These are phyloP conservation scores for Eumeta japonica DNA, from an alignment of 1,140 invertebrate species.

Conservation along the genomic window DNA sequence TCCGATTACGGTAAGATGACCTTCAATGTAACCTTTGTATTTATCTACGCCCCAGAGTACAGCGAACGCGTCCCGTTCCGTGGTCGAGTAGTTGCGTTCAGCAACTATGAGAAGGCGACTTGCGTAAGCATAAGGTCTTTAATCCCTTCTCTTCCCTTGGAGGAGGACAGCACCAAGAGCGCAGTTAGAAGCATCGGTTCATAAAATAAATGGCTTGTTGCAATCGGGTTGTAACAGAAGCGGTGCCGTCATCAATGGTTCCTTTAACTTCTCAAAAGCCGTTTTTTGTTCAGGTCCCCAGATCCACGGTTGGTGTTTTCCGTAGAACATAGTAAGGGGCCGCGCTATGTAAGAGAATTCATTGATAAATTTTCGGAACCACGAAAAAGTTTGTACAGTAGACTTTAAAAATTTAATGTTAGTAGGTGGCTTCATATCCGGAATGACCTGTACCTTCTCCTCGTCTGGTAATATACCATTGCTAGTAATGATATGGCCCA, in stretches of 20 bases:
- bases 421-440: constrained; percentile 16
- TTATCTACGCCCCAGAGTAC: constrained; percentile 40
- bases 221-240: constrained; percentile 12
- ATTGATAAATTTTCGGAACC: constrained; percentile 31
- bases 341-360: constrained; percentile 25
- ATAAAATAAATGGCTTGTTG: constrained; percentile 12
- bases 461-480: constrained; percentile 22
- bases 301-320: constrained; percentile 17
- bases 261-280: constrained; percentile 8
- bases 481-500: constrained; percentile 29
- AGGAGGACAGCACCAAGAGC: constrained; percentile 24
- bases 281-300: constrained; percentile 8
- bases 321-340: constrained; percentile 26
- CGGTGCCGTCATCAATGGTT: too few relatives aligned
- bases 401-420: constrained; percentile 17
- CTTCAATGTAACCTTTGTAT: constrained; percentile 29
- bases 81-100: constrained; percentile 46
- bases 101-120: constrained; percentile 24
- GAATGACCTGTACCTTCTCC: constrained; percentile 31
- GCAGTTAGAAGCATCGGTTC: constrained; percentile 22
- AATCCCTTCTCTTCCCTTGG: constrained; percentile 21
- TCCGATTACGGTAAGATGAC: constrained; percentile 30
- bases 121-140: constrained; percentile 43
- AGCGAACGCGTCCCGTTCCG: constrained; percentile 45
- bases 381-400: constrained; percentile 19